phyloP scores from a whole-genome alignment of 1,140 invertebrate species.

The Anastatus disparis region DNA sequence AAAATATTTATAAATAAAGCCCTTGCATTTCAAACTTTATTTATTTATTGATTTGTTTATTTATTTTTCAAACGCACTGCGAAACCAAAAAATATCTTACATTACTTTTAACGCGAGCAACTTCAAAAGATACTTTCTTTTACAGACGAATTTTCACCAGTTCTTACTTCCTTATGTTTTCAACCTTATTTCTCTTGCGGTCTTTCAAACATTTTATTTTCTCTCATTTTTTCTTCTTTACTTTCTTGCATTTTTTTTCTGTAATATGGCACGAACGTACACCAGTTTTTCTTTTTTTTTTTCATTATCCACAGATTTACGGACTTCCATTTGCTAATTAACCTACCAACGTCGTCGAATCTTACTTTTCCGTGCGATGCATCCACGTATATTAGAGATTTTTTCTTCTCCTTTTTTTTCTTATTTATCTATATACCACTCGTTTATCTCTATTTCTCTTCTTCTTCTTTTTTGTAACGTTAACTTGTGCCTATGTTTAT shows the following conservation, averaged over 20 bases:
- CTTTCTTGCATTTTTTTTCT: background rate
- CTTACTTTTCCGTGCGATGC: constrained; percentile 23
- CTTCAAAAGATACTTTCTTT: background rate
- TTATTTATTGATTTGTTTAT: no score
- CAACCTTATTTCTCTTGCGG: background rate
- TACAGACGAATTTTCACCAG: background rate
- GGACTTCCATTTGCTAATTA: constrained; percentile 50
- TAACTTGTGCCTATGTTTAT: constrained; percentile 1
- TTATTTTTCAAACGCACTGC: no score
- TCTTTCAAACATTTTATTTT: background rate
- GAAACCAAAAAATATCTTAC: no score
- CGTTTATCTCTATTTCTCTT: background rate
- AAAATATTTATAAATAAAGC: no score
- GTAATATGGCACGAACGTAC: no score
- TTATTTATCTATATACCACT: background rate
- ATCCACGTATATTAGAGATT: background rate
- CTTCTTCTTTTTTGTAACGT: background rate
- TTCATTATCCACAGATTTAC: constrained; percentile 27
- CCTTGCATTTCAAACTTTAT: no score
- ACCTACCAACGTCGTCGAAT: constrained; percentile 36
- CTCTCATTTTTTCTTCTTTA: constrained; percentile 8
- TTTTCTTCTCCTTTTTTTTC: background rate
- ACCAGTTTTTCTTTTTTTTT: constrained; percentile 1
- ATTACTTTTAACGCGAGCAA: background rate
- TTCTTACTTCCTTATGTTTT: background rate